Base-by-base conservation (phyloP, 2,797 vertebrate species). In the Onychomys leucogaster region DNA sequence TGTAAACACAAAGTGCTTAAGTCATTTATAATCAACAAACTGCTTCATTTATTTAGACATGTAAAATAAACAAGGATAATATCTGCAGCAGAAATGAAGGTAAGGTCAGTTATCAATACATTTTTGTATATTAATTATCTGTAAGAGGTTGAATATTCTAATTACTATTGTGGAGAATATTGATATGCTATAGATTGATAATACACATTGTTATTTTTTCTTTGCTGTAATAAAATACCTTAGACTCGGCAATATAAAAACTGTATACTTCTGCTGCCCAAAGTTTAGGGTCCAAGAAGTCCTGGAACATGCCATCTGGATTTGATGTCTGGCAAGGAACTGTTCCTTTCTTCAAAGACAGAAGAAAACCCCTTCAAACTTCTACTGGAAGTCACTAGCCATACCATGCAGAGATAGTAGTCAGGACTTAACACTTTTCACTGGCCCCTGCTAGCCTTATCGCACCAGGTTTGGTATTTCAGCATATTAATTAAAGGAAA, bases 1-100 rank as follows among this genome's bases (percentile, higher is more conserved):
- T 89, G 52, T 6, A 6, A 95, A 89, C 29, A 0, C 25, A 85
- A 55, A 46, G 29, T 67, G 1, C 0, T 55, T 17, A 1, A 96
- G 85, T 86, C 76, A 89, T 81, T 89, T 69, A 91, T 17, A 84
- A 52, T 67, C 32, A 88, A 94, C 52, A 65, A 93, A 96, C 67
- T 57, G 9, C 27, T 49, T 89, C 32, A 89, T 81, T 78, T 90
- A 84, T 73, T 85, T n/a, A 4, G 85, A 88, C 23, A 19, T 23
- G 0, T 92, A 23, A 95, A 96, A 97, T 76, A 5, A 94, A 1
- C 73, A 67, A 84, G 59, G 61, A 57, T 65, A 96, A 95, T 83
- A 82, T 94, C 41, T 94, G 7, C 17, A 77, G 49, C 1, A 78
- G 21, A 93, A 76, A 67, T 46, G 27, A 81, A 80, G 67, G 65